Conservation (phyloP, 2,113 vertebrate species). For the Nicator chloris region DNA sequence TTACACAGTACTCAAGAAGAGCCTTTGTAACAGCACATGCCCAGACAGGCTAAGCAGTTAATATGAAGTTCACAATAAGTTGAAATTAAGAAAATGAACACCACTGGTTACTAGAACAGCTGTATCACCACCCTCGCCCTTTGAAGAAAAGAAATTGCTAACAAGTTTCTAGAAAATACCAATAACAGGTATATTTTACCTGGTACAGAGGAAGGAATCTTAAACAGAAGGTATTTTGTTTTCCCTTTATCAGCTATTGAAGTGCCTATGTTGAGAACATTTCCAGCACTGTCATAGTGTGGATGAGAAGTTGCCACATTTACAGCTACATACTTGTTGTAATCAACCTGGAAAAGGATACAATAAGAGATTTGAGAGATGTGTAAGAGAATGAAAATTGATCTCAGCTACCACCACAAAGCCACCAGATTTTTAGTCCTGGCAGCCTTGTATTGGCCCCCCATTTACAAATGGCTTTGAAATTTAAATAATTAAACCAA, state of each 20-base stretch:
- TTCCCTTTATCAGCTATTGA: constrained; percentile 82
- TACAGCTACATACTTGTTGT: constrained; percentile 83
- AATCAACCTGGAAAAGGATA: constrained; percentile 79
- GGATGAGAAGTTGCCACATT: constrained; percentile 90
- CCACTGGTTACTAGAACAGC: background rate
- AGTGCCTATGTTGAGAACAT: constrained; percentile 91
- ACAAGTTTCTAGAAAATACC: background rate
- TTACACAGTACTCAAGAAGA: background rate
- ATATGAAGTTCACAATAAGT: background rate
- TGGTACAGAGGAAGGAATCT: constrained; percentile 77
- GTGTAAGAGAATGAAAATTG: background rate
- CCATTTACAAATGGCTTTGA: background rate
- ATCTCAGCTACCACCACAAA: background rate
- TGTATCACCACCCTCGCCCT: background rate
- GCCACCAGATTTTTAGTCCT: background rate
- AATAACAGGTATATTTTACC: constrained; percentile 61
- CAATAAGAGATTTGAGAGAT: background rate
- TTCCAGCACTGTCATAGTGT: constrained; percentile 89
- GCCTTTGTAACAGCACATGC: background rate
- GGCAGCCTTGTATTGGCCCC: background rate
- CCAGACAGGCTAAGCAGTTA: background rate
- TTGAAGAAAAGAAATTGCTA: background rate
- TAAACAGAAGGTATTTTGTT: constrained; percentile 89
- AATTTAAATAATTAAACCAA: background rate
- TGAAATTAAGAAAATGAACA: background rate